Evolutionary conservation across 2,888 invertebrate species (phyloP), one percentile per base, ranked within the genome.

Genomic region (Mallateleia sp.): DNA sequence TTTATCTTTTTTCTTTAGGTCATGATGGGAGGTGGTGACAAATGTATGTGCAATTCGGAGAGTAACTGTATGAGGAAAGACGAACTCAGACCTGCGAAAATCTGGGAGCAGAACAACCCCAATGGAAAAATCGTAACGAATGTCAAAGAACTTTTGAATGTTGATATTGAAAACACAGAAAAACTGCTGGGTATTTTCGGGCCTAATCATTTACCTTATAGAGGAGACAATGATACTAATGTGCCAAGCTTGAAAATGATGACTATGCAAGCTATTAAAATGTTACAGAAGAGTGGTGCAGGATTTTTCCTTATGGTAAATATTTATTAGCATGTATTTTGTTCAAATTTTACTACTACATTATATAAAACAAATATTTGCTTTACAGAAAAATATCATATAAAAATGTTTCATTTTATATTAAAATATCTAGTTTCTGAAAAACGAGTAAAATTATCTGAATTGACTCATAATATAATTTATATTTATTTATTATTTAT

Each of bases 11-110:
- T 28, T 8, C 8, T 58, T 42, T 58, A 96, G 96, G 96, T 96
- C 0, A 95, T 97, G 11, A 95, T 97, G 92, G 97, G 97, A 14
- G 97, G 97, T 3, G 97, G 97, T 1, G 95, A 56, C 28, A 34
- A 32, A 62, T 64, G 69, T 15, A 52, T 83, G 45, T 77, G 83
- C 32, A 3, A 52, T n/a, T 4, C 20, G 1, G 7, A 42, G 95
- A 6, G 95, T 95, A 18, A 94, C 95, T 96, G 96, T 89, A 56
- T 80, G 1, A 95, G 97, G 22, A 91, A 89, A 0, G 97, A 97
- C 91, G 95, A 95, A 0, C 93, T 95, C 28, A 96, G 97, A 92
- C 95, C 97, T 69, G 95, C 96, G 0, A 92, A 96, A 25, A 95
- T 95, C 22, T 97, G 97, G 97, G 90, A 95, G 77, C 86, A 94